These are phyloP conservation scores for Danaus chrysippus DNA, from an alignment of 2,888 invertebrate species.

Conservation along the genomic window DNA sequence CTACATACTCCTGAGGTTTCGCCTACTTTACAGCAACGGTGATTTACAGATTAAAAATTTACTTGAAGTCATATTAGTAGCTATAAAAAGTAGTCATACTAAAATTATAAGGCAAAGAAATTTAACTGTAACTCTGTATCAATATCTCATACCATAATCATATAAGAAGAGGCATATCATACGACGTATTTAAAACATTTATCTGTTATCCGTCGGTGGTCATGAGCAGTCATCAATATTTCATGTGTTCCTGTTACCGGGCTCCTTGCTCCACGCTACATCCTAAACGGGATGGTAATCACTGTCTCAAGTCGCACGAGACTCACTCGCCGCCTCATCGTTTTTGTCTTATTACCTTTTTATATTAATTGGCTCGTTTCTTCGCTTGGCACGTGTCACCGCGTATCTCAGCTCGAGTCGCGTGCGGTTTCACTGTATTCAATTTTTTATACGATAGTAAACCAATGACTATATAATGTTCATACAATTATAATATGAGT, in stretches of 20 bases:
- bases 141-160: too few species aligned
- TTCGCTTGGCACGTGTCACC: slow-evolving; percentile 15
- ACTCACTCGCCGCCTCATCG: slow-evolving; percentile 27
- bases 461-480: background rate
- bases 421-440: background rate
- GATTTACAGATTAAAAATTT: too few species aligned
- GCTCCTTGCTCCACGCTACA: slow-evolving; percentile 27
- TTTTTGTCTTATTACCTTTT: slow-evolving; percentile 25
- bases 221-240: slow-evolving; percentile 52
- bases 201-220: slow-evolving; percentile 14
- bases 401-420: background rate
- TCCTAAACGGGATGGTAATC: slow-evolving; percentile 44
- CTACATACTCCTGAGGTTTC: too few species aligned
- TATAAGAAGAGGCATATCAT: background rate
- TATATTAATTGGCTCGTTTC: slow-evolving; percentile 26
- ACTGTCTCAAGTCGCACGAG: slow-evolving; percentile 36
- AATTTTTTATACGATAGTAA: background rate
- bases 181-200: background rate
- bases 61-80: too few species aligned
- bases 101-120: too few species aligned
- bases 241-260: slow-evolving; percentile 50
- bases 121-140: too few species aligned
- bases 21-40: too few species aligned
- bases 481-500: background rate
- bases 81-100: too few species aligned